Conservation (phyloP, 2,888 invertebrate genomes). For the Spialia ferax region DNA sequence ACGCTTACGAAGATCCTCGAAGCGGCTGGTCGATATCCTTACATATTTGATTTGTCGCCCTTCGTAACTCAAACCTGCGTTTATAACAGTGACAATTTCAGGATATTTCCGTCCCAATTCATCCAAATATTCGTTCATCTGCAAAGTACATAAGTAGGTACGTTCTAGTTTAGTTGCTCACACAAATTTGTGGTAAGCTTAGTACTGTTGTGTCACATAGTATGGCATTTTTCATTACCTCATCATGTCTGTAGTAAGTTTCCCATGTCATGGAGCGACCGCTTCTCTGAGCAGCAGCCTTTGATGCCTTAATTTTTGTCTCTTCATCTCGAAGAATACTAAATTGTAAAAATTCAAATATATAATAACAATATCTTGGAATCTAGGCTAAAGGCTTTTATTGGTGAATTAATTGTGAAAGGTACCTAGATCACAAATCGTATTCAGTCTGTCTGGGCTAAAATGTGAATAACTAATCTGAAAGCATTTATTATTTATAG, state of each 20-base stretch:
- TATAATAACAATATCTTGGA: too few relatives aligned
- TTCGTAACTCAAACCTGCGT: constrained; percentile 86
- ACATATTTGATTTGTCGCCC: constrained; percentile 87
- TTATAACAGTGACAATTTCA: constrained; percentile 79
- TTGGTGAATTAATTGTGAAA: too few relatives aligned
- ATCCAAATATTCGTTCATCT: constrained; percentile 84
- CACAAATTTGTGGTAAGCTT: too few relatives aligned
- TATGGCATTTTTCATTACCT: constrained; percentile 59
- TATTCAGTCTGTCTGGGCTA: too few relatives aligned
- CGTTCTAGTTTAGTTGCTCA: too few relatives aligned
- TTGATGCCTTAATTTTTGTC: constrained; percentile 53
- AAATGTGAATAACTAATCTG: too few relatives aligned
- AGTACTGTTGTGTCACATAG: too few relatives aligned
- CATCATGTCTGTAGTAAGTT: constrained; percentile 66
- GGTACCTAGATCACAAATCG: too few relatives aligned
- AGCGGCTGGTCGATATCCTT: constrained; percentile 85
- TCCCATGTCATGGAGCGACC: constrained; percentile 70
- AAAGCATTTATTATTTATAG: too few relatives aligned
- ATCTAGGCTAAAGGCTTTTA: too few relatives aligned
- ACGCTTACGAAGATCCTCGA: constrained; percentile 79
- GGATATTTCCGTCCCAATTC: constrained; percentile 75
- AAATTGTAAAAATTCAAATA: constrained; percentile 25
- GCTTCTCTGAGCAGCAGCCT: constrained; percentile 55
- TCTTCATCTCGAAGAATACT: constrained; percentile 74
- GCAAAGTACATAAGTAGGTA: constrained; percentile 43